phyloP scores from a whole-genome alignment of 2,113 vertebrate species.

The Neoarius graeffei region DNA sequence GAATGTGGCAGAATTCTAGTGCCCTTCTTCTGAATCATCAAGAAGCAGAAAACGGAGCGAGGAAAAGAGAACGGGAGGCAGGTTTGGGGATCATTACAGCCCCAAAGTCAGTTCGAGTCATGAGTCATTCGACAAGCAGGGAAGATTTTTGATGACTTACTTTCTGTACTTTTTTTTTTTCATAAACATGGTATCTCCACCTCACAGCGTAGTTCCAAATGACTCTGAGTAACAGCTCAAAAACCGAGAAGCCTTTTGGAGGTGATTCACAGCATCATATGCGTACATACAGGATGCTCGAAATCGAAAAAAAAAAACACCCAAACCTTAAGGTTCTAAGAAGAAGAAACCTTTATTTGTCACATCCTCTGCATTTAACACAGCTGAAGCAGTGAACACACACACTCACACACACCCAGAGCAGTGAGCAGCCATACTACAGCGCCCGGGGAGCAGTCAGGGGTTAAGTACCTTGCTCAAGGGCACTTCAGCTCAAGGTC shows the following conservation, averaged over 20 bases:
- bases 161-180: constrained; percentile 58
- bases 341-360: no score
- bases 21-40: constrained; percentile 47
- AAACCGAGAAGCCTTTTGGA: not conserved
- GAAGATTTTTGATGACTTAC: constrained; percentile 60
- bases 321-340: not conserved
- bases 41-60: constrained; percentile 23
- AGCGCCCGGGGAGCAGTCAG: no score
- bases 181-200: constrained; percentile 50
- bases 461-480: no score
- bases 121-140: constrained; percentile 24
- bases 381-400: no score
- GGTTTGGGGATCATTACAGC: not conserved
- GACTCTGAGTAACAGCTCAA: not conserved
- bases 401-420: no score
- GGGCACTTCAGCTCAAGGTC: no score
- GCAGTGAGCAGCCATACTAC: no score
- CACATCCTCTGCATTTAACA: no score
- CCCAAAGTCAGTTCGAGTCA: not conserved
- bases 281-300: not conserved
- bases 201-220: constrained; percentile 10
- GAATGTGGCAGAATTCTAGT: constrained; percentile 25
- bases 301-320: not conserved
- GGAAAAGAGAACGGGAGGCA: constrained; percentile 15
- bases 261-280: not conserved